Conservation (phyloP, 2,888 invertebrate species). For the Bibio marci region DNA sequence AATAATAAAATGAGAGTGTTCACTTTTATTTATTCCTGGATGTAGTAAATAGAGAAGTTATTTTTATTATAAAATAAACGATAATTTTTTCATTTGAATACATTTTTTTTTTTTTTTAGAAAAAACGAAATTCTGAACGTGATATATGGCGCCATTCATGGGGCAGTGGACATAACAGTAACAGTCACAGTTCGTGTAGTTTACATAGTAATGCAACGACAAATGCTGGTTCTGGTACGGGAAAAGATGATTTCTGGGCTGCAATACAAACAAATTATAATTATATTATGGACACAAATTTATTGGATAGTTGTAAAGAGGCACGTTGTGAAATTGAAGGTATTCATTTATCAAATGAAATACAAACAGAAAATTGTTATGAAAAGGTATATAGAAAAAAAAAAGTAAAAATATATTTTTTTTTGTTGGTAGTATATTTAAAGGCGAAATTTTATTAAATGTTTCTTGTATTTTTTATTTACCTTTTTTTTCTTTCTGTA, state of each 20-base stretch:
- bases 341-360: conserved; percentile 15
- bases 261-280: conserved; percentile 81
- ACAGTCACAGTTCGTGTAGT: conserved; percentile 44
- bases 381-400: conserved; percentile 20
- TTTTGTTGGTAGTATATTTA: no score
- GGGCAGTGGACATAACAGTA: conserved; percentile 49
- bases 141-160: conserved; percentile 59
- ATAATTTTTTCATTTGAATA: conserved; percentile 3
- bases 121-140: conserved; percentile 38
- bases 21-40: no score
- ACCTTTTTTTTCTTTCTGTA: conserved; percentile 3
- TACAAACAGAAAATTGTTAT: conserved; percentile 16
- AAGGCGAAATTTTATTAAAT: no score
- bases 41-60: no score
- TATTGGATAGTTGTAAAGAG: conserved; percentile 75
- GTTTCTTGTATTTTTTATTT: no score
- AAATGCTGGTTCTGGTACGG: conserved; percentile 18
- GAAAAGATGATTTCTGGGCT: conserved; percentile 81
- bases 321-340: conserved; percentile 27
- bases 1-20: no score
- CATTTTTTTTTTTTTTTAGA: conserved; percentile 10
- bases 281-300: conserved; percentile 88
- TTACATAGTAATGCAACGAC: conserved; percentile 21
- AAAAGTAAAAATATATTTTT: background rate
- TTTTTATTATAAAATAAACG: no score